phyloP scores from a whole-genome alignment of 2,797 vertebrate species.

The Chiloscyllium punctatum region DNA sequence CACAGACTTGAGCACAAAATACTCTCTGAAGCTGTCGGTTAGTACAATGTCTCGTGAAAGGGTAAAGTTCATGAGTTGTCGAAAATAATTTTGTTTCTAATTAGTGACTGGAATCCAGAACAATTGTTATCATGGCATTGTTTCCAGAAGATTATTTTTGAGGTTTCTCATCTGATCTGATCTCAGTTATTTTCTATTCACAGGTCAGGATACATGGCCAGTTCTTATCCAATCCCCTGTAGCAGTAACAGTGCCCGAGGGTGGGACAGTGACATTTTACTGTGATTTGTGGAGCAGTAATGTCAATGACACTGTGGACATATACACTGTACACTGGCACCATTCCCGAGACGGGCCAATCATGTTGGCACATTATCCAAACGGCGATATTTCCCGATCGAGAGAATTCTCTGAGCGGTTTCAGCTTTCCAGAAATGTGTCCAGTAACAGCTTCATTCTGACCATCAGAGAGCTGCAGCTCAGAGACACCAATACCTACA shows the following conservation, averaged over 20 bases:
- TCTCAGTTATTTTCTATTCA: too few relatives aligned
- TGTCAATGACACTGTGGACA: neutral
- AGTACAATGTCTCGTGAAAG: neutral
- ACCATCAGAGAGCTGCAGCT: neutral
- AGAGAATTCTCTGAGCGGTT: neutral
- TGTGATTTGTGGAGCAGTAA: neutral
- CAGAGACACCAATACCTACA: neutral
- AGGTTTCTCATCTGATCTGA: too few relatives aligned
- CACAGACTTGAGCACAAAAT: too few relatives aligned
- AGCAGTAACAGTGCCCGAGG: neutral
- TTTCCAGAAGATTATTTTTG: too few relatives aligned
- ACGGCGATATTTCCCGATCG: neutral
- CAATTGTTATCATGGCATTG: too few relatives aligned
- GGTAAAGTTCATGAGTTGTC: neutral
- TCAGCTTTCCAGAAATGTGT: neutral
- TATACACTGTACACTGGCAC: neutral
- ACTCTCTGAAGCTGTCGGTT: neutral
- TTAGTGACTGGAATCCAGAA: too few relatives aligned
- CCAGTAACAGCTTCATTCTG: constrained; percentile 13
- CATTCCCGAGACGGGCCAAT: rapidly evolving
- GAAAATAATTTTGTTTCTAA: too few relatives aligned
- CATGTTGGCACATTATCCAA: neutral
- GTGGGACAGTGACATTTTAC: neutral
- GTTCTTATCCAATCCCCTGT: neutral
- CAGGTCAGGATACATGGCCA: too few relatives aligned